Evolutionary conservation across 2,888 invertebrate species (phyloP).

Genomic region (Eupithecia inturbata): DNA sequence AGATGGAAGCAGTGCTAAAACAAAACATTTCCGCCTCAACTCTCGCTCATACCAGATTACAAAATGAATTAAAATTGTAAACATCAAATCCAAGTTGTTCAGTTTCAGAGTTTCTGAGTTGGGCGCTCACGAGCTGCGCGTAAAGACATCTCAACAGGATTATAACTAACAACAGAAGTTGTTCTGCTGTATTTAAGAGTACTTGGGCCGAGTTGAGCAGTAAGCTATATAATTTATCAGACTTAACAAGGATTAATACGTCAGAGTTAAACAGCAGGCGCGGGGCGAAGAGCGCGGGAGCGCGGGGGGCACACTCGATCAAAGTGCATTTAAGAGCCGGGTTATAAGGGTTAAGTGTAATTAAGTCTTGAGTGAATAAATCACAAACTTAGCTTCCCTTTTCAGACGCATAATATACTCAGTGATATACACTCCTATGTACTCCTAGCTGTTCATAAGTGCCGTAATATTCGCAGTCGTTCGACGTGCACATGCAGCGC

Average conservation of each 20-base stretch:
- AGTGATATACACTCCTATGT: constrained; percentile 5
- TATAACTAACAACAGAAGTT: constrained; percentile 15
- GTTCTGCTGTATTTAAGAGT: constrained; percentile 14
- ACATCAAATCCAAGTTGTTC: constrained; percentile 3
- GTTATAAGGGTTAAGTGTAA: constrained; percentile 36
- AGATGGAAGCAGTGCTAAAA: background rate
- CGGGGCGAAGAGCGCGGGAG: constrained; percentile 14
- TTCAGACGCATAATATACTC: constrained; percentile 7
- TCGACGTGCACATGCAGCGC: background rate
- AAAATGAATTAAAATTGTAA: constrained; percentile 6
- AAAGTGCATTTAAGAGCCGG: constrained; percentile 40
- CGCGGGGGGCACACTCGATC: constrained; percentile 34
- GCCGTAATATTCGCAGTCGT: background rate
- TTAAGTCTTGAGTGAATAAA: constrained; percentile 36
- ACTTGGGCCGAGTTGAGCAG: constrained; percentile 34
- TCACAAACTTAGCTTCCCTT: constrained; percentile 30
- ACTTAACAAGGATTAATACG: constrained; percentile 75
- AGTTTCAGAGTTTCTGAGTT: background rate
- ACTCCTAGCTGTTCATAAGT: background rate
- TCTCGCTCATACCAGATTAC: constrained; percentile 1
- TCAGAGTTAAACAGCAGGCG: constrained; percentile 65
- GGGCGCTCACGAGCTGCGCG: background rate
- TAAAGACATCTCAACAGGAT: constrained; percentile 4
- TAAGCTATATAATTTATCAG: constrained; percentile 73
- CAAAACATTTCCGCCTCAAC: background rate